Evolutionary conservation across 2,888 invertebrate species (phyloP).

Genomic region (Papilio gigon): DNA sequence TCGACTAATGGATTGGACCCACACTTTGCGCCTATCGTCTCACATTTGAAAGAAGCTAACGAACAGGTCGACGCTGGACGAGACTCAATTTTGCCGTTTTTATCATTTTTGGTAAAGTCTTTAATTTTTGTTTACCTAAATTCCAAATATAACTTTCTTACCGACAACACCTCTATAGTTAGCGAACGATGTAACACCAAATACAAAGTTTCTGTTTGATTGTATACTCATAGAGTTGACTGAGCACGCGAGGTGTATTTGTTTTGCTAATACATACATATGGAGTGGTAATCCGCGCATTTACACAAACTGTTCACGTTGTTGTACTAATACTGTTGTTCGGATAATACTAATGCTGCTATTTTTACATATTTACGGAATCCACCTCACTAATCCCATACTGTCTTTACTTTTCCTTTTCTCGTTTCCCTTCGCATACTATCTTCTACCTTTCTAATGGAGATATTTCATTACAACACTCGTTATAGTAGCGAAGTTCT

Average conservation of each 20-base stretch:
- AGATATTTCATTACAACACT: too few species aligned
- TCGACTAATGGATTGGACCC: conserved; percentile 42
- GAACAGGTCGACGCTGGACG: conserved; percentile 43
- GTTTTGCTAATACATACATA: conserved; percentile 46
- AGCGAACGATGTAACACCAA: conserved; percentile 48
- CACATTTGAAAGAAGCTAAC: conserved; percentile 44
- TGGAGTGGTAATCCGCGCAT: conserved; percentile 53
- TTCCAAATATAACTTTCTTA: neutral
- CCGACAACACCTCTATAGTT: conserved; percentile 12
- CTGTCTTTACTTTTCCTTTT: neutral
- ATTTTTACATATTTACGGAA: neutral
- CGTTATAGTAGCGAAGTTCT: too few species aligned
- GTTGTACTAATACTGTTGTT: neutral
- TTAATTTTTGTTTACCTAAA: neutral
- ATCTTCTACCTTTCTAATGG: too few species aligned
- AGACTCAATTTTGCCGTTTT: conserved; percentile 45
- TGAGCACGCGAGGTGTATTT: conserved; percentile 48
- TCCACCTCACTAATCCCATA: neutral
- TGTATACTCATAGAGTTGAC: conserved; percentile 49
- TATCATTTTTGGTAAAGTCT: conserved; percentile 49
- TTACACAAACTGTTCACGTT: conserved; percentile 36
- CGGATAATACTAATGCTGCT: neutral
- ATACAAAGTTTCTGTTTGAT: conserved; percentile 55
- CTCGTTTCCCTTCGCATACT: too few species aligned
- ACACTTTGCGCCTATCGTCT: conserved; percentile 43